Conservation (phyloP, 2,113 vertebrate genomes). For the Isurus oxyrinchus region DNA sequence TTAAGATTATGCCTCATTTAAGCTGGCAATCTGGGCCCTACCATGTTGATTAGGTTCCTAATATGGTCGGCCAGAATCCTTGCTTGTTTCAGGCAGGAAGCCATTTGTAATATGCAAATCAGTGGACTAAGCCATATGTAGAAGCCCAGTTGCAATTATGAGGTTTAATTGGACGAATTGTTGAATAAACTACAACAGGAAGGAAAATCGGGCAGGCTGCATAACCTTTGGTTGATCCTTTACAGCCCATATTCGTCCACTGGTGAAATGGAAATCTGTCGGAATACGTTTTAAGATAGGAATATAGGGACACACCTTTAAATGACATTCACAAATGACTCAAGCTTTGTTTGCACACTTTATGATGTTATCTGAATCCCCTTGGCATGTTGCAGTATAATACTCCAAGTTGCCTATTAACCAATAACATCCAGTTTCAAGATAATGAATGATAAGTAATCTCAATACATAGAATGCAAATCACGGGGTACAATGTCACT, state of each 20-base stretch:
- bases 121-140: not conserved
- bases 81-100: not conserved
- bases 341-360: not conserved
- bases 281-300: not conserved
- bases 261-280: not conserved
- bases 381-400: not conserved
- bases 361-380: not conserved
- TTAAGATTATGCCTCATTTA: not conserved
- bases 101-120: not conserved
- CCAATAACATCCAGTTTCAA: not conserved
- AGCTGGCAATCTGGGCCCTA: not conserved
- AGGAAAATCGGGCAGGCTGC: not conserved
- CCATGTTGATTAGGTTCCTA: not conserved
- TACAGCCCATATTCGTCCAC: not conserved
- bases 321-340: not conserved
- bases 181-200: not conserved
- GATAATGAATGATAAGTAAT: not conserved
- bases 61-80: not conserved
- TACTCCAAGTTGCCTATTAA: not conserved
- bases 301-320: not conserved
- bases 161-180: not conserved
- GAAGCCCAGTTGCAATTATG: not conserved
- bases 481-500: not conserved
- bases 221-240: not conserved
- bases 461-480: not conserved